These are phyloP conservation scores for Leptinotarsa tumamoca DNA, from an alignment of 2,888 invertebrate species.

Conservation along the genomic window DNA sequence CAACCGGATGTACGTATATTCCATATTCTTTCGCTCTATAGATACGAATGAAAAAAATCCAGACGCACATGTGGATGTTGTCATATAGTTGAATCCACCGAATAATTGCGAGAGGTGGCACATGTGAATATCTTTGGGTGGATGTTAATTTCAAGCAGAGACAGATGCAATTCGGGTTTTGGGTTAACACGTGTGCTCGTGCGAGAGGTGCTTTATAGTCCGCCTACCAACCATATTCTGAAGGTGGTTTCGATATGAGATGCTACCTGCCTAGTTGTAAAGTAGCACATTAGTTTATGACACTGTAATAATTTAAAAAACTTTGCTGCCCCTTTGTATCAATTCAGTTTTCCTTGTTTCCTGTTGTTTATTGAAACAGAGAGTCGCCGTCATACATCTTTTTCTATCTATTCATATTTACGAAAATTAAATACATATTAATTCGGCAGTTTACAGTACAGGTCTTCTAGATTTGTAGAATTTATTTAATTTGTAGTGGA, in stretches of 20 bases:
- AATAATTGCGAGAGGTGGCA: conserved; percentile 38
- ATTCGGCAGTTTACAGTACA: no score
- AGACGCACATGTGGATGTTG: conserved; percentile 33
- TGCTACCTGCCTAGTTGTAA: conserved; percentile 26
- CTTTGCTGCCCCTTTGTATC: neutral
- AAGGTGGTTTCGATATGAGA: conserved; percentile 28
- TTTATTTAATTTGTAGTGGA: no score
- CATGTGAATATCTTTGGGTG: conserved; percentile 18
- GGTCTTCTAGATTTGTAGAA: no score
- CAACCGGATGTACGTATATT: conserved; percentile 17
- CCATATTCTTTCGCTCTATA: conserved; percentile 15
- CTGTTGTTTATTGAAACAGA: neutral
- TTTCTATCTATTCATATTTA: no score
- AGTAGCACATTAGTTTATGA: neutral
- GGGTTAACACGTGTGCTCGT: conserved; percentile 54
- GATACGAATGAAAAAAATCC: conserved; percentile 10
- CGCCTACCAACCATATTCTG: conserved; percentile 46
- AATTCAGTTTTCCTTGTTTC: neutral
- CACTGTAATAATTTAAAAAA: neutral
- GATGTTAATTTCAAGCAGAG: conserved; percentile 33
- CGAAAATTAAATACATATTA: no score
- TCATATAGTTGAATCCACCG: conserved; percentile 30
- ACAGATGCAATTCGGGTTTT: conserved; percentile 52
- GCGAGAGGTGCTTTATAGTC: conserved; percentile 49
- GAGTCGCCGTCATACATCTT: no score